Evolutionary conservation across 2,113 vertebrate species (phyloP).

Genomic region (Microcebus ravelobensis): DNA sequence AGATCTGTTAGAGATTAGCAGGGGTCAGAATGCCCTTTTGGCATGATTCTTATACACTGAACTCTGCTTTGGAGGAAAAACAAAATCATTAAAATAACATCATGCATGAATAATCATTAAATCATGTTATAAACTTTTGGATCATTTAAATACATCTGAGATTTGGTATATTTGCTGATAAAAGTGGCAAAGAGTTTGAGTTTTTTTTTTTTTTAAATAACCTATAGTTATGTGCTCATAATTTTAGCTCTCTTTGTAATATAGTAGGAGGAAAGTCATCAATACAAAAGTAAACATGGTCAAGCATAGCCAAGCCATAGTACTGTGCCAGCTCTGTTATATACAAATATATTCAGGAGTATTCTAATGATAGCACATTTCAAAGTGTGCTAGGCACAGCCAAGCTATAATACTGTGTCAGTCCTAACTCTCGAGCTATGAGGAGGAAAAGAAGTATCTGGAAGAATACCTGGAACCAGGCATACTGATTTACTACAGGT

Average conservation of each 20-base stretch:
- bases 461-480: neutral
- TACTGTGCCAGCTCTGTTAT: neutral
- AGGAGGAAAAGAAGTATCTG: neutral
- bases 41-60: conserved; percentile 66
- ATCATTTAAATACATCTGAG: conserved; percentile 59
- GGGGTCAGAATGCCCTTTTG: conserved; percentile 85
- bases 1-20: conserved; percentile 81
- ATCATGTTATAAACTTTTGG: conserved; percentile 56
- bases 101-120: conserved; percentile 76
- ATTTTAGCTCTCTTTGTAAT: conserved; percentile 44
- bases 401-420: neutral
- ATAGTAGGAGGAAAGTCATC: neutral
- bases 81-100: conserved; percentile 78
- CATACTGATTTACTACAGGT: neutral
- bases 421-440: neutral
- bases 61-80: conserved; percentile 79
- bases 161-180: conserved; percentile 52
- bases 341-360: neutral
- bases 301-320: neutral
- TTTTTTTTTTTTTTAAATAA: conserved; percentile 30
- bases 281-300: neutral
- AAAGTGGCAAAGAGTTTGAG: conserved; percentile 42
- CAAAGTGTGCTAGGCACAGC: neutral
- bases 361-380: neutral
- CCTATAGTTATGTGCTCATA: neutral